phyloP scores from a whole-genome alignment of 2,797 vertebrate genomes.

The Rhyacichthys aspro region DNA sequence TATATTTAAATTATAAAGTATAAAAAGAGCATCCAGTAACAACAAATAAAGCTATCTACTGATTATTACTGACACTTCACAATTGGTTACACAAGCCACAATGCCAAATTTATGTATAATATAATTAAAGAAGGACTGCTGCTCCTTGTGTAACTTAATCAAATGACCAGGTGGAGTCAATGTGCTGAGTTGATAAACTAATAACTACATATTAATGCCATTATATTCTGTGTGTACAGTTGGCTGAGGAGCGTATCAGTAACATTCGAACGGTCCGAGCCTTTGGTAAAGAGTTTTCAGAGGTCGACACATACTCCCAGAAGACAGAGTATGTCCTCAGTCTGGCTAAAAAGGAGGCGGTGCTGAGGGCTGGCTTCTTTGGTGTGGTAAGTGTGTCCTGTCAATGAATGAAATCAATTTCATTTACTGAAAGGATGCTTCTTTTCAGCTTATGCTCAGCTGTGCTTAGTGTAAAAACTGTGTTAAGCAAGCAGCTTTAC shows the following conservation, averaged over 20 bases:
- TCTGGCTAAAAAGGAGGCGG: constrained; percentile 88
- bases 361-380: constrained; percentile 89
- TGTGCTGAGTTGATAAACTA: constrained; percentile 18
- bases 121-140: not conserved
- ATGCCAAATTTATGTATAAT: not conserved
- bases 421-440: too few relatives aligned
- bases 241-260: constrained; percentile 95
- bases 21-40: too few relatives aligned
- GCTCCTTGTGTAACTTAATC: constrained; percentile 14
- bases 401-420: constrained; percentile 25
- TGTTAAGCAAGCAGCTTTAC: too few relatives aligned
- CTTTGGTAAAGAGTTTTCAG: constrained; percentile 92
- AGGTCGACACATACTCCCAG: constrained; percentile 84
- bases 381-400: constrained; percentile 85
- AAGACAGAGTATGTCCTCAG: constrained; percentile 85
- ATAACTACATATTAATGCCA: constrained; percentile 11
- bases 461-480: too few relatives aligned
- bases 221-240: constrained; percentile 67
- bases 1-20: too few relatives aligned
- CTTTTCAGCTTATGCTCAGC: too few relatives aligned
- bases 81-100: not conserved
- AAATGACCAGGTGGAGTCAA: constrained; percentile 13
- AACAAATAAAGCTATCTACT: not conserved
- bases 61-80: not conserved
- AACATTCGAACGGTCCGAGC: constrained; percentile 94